A percentile compares a stretch with the other conserved stretches of the same genome.
Evolutionary conservation across 2,888 invertebrate species (phyloP).

Genomic region (Xestia ashworthii): DNA sequence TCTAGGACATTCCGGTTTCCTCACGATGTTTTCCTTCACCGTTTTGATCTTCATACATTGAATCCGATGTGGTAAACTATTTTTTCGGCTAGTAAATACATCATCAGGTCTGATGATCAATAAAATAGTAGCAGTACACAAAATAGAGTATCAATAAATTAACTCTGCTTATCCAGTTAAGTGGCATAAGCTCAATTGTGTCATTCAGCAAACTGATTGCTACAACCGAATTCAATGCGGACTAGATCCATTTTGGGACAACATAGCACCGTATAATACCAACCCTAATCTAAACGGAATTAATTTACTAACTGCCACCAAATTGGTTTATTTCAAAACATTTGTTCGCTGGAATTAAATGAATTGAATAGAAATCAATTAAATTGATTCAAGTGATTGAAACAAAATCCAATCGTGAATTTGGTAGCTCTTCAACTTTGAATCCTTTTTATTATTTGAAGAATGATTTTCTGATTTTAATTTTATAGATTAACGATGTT

Average conservation of each 20-base stretch:
- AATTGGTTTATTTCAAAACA: constrained; percentile 53
- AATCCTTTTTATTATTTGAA: neutral
- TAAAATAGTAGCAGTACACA: neutral
- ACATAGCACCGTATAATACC: constrained; percentile 28
- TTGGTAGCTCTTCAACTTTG: neutral
- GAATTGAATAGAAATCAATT: constrained; percentile 49
- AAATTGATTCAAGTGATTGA: constrained; percentile 18
- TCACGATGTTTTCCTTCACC: too few species aligned
- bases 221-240: constrained; percentile 32
- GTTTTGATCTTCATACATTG: too few species aligned
- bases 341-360: constrained; percentile 26
- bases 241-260: constrained; percentile 24
- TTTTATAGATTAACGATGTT: neutral
- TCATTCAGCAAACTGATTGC: constrained; percentile 45
- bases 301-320: constrained; percentile 40
- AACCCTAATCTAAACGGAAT: constrained; percentile 48
- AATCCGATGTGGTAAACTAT: too few species aligned
- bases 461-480: neutral
- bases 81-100: too few species aligned
- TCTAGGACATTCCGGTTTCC: too few species aligned
- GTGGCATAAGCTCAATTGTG: constrained; percentile 8
- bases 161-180: neutral
- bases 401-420: constrained; percentile 20
- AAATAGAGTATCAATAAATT: neutral
- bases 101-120: neutral